Conservation (phyloP, 2,797 vertebrate genomes). For the Neoniphon sammara region DNA sequence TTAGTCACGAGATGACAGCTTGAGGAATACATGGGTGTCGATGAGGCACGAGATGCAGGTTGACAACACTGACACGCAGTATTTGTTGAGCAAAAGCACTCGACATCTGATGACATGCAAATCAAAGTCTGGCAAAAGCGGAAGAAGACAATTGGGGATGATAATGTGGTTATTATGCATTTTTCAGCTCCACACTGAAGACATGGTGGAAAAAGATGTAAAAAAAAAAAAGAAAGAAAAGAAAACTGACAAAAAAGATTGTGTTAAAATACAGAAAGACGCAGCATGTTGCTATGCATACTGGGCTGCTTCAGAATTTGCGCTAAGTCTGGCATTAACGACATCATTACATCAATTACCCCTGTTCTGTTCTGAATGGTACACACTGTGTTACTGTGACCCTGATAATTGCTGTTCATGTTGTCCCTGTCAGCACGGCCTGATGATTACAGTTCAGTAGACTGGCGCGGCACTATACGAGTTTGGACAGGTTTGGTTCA, state of each 20-base stretch:
- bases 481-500: constrained; percentile 70
- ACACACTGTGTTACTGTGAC: constrained; percentile 15
- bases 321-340: too few relatives aligned
- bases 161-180: constrained; percentile 45
- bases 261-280: constrained; percentile 21
- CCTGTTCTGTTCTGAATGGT: constrained; percentile 19
- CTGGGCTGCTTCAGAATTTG: not conserved
- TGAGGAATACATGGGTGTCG: constrained; percentile 59
- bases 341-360: constrained; percentile 1
- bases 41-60: constrained; percentile 49
- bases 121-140: constrained; percentile 48
- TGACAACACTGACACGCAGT: constrained; percentile 53
- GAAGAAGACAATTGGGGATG: constrained; percentile 31
- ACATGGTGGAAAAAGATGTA: constrained; percentile 9
- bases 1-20: constrained; percentile 68
- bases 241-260: not conserved
- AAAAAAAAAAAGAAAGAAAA: not conserved
- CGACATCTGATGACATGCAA: constrained; percentile 50
- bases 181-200: constrained; percentile 11
- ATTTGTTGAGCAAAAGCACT: constrained; percentile 43
- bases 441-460: constrained; percentile 34
- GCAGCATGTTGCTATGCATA: not conserved
- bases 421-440: constrained; percentile 28
- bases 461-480: constrained; percentile 42
- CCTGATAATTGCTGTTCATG: constrained; percentile 37